phyloP scores from a whole-genome alignment of 1,140 invertebrate genomes.

The Ylistrum balloti region DNA sequence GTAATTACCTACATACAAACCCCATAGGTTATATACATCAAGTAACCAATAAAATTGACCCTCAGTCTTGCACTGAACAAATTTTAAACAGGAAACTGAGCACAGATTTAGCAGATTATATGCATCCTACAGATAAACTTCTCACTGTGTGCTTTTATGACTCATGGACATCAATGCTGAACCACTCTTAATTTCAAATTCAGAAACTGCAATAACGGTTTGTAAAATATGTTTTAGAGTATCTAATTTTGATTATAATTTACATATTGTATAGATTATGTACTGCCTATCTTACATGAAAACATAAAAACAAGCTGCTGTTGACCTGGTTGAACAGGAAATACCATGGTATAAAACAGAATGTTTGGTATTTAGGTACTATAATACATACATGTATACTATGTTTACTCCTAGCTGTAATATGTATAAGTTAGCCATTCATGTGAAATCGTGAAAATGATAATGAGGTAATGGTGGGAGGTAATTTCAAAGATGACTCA shows the following conservation, averaged over 20 bases:
- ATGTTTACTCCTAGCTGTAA: background rate
- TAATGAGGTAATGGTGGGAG: background rate
- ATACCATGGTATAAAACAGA: no score
- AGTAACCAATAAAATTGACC: background rate
- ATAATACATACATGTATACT: no score
- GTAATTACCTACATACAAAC: background rate
- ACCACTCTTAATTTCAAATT: background rate
- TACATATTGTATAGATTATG: no score
- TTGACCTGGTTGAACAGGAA: no score
- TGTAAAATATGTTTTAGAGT: background rate
- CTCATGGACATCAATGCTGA: background rate
- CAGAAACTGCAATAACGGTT: slow-evolving; percentile 1
- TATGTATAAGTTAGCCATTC: background rate
- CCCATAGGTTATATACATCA: background rate
- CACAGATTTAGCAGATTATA: background rate
- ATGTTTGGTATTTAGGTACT: no score
- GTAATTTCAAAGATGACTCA: background rate
- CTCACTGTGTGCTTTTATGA: background rate
- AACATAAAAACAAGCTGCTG: no score
- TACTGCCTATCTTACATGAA: no score
- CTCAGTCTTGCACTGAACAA: background rate
- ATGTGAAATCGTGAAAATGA: background rate
- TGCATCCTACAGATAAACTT: background rate
- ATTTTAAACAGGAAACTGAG: background rate
- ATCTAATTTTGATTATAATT: background rate